These are phyloP conservation scores for Cenopis cana DNA, from an alignment of 2,888 invertebrate species.

Conservation along the genomic window DNA sequence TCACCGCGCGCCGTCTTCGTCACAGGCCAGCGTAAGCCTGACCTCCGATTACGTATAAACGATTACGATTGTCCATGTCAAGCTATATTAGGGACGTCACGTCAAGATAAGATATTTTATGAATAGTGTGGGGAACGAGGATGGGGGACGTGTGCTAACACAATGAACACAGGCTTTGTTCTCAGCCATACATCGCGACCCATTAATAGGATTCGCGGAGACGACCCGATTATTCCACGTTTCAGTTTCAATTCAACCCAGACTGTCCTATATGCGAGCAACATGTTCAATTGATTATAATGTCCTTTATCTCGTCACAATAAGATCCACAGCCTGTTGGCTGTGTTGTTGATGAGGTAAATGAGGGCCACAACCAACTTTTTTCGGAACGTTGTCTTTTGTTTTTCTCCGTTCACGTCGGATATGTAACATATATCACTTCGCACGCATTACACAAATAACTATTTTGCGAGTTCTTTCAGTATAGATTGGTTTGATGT, in stretches of 20 bases:
- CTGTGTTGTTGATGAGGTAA: background rate
- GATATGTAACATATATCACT: background rate
- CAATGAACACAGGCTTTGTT: slow-evolving; percentile 6
- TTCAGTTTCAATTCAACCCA: slow-evolving; percentile 5
- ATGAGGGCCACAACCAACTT: background rate
- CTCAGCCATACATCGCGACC: background rate
- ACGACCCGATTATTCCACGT: slow-evolving; percentile 5
- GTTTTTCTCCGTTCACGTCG: background rate
- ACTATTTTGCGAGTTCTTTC: background rate
- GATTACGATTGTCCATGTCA: background rate
- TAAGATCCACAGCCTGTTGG: slow-evolving; percentile 1
- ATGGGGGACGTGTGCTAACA: background rate
- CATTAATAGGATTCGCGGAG: background rate
- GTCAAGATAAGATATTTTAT: background rate
- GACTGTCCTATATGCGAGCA: background rate
- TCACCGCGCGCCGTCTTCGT: background rate
- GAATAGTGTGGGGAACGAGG: background rate
- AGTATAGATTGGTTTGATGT: background rate
- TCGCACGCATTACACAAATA: slow-evolving; percentile 1
- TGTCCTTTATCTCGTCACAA: background rate
- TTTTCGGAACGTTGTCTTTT: background rate
- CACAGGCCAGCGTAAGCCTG: background rate
- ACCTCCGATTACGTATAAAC: background rate
- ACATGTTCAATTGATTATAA: background rate
- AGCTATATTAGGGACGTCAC: background rate